Evolutionary conservation across 2,113 vertebrate genomes (phyloP), one percentile per base, ranked within the genome.

Genomic region (Takifugu flavidus): DNA sequence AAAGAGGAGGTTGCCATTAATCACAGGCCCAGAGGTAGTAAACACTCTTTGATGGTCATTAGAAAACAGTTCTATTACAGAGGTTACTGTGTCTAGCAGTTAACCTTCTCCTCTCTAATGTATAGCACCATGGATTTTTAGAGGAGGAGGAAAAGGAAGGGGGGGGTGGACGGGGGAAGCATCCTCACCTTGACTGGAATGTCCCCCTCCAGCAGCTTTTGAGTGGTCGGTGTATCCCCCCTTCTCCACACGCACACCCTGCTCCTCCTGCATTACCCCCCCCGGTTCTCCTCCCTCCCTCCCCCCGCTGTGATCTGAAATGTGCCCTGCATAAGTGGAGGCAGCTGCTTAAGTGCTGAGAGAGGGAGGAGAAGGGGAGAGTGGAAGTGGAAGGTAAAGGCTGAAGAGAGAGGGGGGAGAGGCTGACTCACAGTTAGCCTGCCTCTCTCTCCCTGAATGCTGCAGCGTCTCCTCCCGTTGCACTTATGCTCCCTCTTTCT

Each of bases 361-460:
- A 86, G 73, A 85, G 81, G 65, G 77, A 83, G 84, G 81, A 86
- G 81, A 82, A 74, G 72, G 74, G 67, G 50, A 74, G 80, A 79
- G 80, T 74, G 78, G 70, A 75, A 87, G 79, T 84, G 77, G 74
- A 80, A 70, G 29, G 56, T 49, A n/a, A 25, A 11, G 10, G 47
- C 47, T n/a, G 20, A 3, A 20, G 49, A 50, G 74, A 82, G 74
- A 70, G 77, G 79, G 78, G 80, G 77, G 77, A 62, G 73, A 82
- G 69, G 80, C 85, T 88, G 88, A 85, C 83, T 92, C 91, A 89
- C 90, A 84, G 86, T 92, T 90, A 90, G 87, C 82, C 76, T 90
- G 79, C 78, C 85, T 87, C 89, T 88, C 72, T 79, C 80, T 83
- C 78, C 84, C 78, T 51, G 80, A 87, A 78, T 90, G 87, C 88